A percentile compares a stretch with the other conserved stretches of the same genome.
Evolutionary conservation across 2,113 vertebrate species (phyloP).

Genomic region (Bungarus multicinctus): DNA sequence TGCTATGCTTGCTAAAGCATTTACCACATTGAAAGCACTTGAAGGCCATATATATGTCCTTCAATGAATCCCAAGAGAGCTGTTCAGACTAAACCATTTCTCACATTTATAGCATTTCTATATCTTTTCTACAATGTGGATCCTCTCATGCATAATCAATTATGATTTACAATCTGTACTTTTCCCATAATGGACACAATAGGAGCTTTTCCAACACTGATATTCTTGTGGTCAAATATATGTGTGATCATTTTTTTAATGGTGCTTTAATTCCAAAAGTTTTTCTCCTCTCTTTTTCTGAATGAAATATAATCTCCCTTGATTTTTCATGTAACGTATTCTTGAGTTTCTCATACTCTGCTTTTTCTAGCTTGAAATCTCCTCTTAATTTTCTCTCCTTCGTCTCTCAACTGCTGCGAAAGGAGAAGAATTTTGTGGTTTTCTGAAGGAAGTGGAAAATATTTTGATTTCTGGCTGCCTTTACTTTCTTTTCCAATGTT

Average conservation of each 20-base stretch:
- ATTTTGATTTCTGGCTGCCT: background rate
- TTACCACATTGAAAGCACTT: background rate
- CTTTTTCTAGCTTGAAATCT: no score
- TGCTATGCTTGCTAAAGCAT: background rate
- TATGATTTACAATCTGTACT: background rate
- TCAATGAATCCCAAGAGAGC: background rate
- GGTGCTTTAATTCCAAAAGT: no score
- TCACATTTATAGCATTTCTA: background rate
- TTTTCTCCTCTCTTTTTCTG: background rate
- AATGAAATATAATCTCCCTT: background rate
- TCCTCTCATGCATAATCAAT: background rate
- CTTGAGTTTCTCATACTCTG: no score
- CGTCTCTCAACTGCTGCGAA: no score
- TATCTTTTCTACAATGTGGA: background rate
- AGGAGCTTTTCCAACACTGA: background rate
- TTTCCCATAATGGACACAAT: background rate
- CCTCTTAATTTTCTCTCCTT: no score
- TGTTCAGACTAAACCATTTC: background rate
- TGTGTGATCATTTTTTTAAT: no score
- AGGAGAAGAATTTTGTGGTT: no score
- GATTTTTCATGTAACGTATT: background rate
- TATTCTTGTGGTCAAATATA: background rate
- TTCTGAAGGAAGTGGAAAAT: background rate
- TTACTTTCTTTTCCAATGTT: no score
- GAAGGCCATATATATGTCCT: background rate